Conservation (phyloP, 2,888 invertebrate genomes). For the Cheilosia urbana region DNA sequence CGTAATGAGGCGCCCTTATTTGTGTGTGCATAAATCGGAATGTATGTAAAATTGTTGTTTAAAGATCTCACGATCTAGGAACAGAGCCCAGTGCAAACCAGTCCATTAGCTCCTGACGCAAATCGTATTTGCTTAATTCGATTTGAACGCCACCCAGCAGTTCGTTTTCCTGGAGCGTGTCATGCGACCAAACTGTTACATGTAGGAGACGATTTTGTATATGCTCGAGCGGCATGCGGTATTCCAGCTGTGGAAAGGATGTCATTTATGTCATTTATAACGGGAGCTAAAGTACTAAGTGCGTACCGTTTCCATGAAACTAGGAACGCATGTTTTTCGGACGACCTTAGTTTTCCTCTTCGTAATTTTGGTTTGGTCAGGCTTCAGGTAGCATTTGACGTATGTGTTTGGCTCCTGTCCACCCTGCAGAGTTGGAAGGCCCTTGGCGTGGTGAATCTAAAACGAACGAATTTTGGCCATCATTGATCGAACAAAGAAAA, state of each 20-base stretch:
- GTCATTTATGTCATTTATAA: not conserved
- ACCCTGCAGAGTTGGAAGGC: conserved; percentile 91
- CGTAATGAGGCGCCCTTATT: not conserved
- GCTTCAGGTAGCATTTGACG: conserved; percentile 95
- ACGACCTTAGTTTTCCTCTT: conserved; percentile 98
- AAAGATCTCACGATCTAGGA: conserved; percentile 77
- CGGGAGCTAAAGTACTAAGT: conserved; percentile 74
- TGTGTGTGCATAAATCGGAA: conserved; percentile 67
- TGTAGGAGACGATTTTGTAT: conserved; percentile 91
- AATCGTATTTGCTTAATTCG: conserved; percentile 89
- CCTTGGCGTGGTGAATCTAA: conserved; percentile 92
- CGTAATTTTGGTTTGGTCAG: conserved; percentile 95
- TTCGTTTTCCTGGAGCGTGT: conserved; percentile 96
- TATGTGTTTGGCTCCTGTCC: conserved; percentile 94
- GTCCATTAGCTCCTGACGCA: conserved; percentile 91
- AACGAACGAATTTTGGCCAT: not conserved
- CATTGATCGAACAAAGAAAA: too few relatives aligned
- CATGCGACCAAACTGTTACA: conserved; percentile 97
- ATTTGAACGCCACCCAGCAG: conserved; percentile 96
- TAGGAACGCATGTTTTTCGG: conserved; percentile 96
- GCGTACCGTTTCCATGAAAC: conserved; percentile 98
- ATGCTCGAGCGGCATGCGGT: conserved; percentile 92
- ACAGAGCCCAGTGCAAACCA: conserved; percentile 91
- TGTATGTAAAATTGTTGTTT: conserved; percentile 35
- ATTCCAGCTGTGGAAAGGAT: conserved; percentile 89